phyloP scores from a whole-genome alignment of 2,797 vertebrate genomes.

The Bothrops alternatus region DNA sequence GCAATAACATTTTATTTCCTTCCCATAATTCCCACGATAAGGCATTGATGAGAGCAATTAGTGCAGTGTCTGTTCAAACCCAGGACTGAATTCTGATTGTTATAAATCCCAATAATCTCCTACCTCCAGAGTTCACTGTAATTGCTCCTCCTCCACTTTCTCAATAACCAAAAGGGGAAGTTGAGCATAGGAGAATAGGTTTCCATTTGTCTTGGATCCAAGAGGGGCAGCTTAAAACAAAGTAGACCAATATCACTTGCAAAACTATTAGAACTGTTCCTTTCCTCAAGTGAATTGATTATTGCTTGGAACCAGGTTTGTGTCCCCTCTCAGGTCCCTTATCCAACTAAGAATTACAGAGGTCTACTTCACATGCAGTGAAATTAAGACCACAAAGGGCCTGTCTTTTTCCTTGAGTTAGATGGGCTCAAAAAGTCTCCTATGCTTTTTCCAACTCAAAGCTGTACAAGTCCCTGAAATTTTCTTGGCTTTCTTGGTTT shows the following conservation, averaged over 20 bases:
- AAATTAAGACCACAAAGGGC: neutral
- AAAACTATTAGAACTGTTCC: neutral
- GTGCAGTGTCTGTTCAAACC: neutral
- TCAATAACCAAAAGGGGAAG: neutral
- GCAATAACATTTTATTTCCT: neutral
- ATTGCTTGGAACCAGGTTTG: neutral
- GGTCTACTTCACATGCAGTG: neutral
- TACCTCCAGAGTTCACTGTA: too few species aligned
- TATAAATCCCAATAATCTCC: neutral
- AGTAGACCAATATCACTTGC: neutral
- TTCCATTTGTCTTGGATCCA: neutral
- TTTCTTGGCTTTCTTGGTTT: too few species aligned
- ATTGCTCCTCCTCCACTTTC: too few species aligned
- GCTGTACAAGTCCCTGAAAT: neutral
- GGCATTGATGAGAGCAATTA: neutral
- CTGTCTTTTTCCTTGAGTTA: neutral
- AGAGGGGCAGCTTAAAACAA: neutral
- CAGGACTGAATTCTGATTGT: neutral
- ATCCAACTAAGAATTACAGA: neutral
- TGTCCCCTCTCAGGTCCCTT: neutral
- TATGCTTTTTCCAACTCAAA: neutral
- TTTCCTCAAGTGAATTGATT: neutral
- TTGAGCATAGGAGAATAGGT: neutral
- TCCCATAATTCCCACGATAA: neutral
- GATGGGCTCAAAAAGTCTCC: neutral